phyloP scores from a whole-genome alignment of 1,140 invertebrate species.

The Agrilus planipennis region DNA sequence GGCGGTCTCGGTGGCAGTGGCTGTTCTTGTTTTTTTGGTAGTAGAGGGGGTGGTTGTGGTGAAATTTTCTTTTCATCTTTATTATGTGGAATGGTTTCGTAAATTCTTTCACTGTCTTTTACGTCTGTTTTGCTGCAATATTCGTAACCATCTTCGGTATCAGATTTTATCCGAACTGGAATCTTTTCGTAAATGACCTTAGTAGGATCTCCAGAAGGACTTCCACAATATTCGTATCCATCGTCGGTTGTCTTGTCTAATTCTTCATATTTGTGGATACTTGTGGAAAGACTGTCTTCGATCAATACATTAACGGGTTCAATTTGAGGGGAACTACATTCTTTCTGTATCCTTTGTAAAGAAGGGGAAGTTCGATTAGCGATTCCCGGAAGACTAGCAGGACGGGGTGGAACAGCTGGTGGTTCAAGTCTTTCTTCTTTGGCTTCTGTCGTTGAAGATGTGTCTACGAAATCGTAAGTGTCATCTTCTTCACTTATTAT shows the following conservation, averaged over 20 bases:
- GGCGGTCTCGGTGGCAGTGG: slow-evolving; percentile 20
- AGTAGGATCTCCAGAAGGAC: no score
- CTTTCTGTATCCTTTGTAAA: slow-evolving; percentile 9
- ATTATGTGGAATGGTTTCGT: slow-evolving; percentile 21
- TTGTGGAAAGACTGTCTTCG: slow-evolving; percentile 18
- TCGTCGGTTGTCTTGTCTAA: slow-evolving; percentile 14
- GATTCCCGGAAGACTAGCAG: slow-evolving; percentile 3
- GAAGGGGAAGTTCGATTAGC: slow-evolving; percentile 4
- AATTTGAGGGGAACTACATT: slow-evolving; percentile 10
- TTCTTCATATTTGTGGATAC: slow-evolving; percentile 16
- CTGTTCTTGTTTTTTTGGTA: slow-evolving; percentile 15
- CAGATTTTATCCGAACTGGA: no score
- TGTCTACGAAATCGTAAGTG: slow-evolving; percentile 8
- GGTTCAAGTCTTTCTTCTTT: not conserved
- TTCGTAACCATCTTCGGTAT: slow-evolving; percentile 5
- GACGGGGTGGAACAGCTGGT: slow-evolving; percentile 14
- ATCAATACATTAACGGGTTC: slow-evolving; percentile 16
- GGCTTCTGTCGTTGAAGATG: slow-evolving; percentile 7
- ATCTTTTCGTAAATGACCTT: slow-evolving; percentile 4
- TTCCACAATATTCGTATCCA: slow-evolving; percentile 16
- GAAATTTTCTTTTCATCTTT: no score
- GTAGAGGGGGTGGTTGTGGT: slow-evolving; percentile 9
- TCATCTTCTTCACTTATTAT: not conserved
- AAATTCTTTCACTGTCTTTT: slow-evolving; percentile 19
- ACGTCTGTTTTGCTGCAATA: slow-evolving; percentile 6